Evolutionary conservation across 2,888 invertebrate species (phyloP).

Genomic region (Oeneis ivallda): DNA sequence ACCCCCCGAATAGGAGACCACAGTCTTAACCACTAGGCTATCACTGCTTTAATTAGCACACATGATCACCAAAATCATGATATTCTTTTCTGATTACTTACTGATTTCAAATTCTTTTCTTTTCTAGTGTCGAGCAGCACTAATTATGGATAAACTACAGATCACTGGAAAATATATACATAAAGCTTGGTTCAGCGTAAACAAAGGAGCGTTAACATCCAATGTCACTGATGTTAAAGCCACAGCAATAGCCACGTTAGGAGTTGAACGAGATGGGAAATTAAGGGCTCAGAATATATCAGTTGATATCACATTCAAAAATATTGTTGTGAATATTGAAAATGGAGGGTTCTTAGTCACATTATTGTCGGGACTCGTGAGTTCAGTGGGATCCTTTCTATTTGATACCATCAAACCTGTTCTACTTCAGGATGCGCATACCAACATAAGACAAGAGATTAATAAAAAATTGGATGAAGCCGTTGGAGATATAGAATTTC

Average conservation of each 20-base stretch:
- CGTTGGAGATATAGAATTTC: conserved; percentile 86
- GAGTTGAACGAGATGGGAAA: conserved; percentile 87
- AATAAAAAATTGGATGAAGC: conserved; percentile 88
- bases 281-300: conserved; percentile 89
- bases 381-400: conserved; percentile 90
- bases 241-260: conserved; percentile 85
- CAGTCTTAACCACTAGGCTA: too few species aligned
- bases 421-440: conserved; percentile 89
- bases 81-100: not conserved
- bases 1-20: too few species aligned
- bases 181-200: conserved; percentile 84
- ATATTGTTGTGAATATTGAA: conserved; percentile 90
- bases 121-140: conserved; percentile 86
- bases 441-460: conserved; percentile 86
- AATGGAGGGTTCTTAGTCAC: conserved; percentile 89
- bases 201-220: conserved; percentile 89
- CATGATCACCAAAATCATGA: not conserved
- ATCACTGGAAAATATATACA: conserved; percentile 89
- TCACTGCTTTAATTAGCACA: too few species aligned
- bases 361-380: conserved; percentile 87
- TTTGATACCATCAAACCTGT: conserved; percentile 95
- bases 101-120: not conserved
- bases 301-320: conserved; percentile 89
- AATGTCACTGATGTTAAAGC: conserved; percentile 86
- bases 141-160: conserved; percentile 86